Percentiles rank a stretch among this genome's conserved stretches.
Conservation (phyloP, 1,140 invertebrate genomes). For the Drosophila bocki region DNA sequence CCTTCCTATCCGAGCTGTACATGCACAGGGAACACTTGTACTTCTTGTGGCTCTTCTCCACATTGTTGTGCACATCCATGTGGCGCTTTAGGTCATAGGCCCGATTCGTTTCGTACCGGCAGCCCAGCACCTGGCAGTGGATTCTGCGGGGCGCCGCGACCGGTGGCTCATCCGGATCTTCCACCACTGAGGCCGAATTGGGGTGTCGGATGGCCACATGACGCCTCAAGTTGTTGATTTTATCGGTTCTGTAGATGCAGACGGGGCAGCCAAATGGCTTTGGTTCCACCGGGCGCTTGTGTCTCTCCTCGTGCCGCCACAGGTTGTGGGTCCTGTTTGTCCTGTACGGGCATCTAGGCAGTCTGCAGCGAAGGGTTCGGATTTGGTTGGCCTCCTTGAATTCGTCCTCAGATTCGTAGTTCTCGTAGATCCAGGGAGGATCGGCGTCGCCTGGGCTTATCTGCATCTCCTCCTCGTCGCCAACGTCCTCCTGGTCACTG, state of each 20-base stretch:
- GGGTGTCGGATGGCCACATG: conserved; percentile 31
- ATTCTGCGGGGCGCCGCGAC: neutral
- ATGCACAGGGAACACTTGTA: conserved; percentile 37
- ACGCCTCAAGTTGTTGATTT: conserved; percentile 24
- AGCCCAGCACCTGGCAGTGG: conserved; percentile 26
- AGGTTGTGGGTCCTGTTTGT: conserved; percentile 45
- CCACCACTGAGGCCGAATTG: neutral
- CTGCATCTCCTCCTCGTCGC: conserved; percentile 21
- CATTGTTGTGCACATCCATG: conserved; percentile 36
- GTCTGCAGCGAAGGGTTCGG: conserved; percentile 6
- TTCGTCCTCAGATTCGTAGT: neutral
- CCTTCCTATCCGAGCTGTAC: conserved; percentile 48
- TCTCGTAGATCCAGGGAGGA: neutral
- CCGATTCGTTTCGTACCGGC: conserved; percentile 39
- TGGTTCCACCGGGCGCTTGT: neutral
- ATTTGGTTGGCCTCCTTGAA: too few relatives aligned
- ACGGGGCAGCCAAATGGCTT: conserved; percentile 17
- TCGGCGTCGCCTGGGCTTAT: too few relatives aligned
- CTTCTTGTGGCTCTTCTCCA: conserved; percentile 27
- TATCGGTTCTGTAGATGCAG: conserved; percentile 40
- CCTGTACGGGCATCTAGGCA: conserved; percentile 24
- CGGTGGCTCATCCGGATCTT: neutral
- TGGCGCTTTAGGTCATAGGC: conserved; percentile 40
- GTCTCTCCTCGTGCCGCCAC: conserved; percentile 28
- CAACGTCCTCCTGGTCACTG: conserved; percentile 26